Evolutionary conservation across 2,888 invertebrate species (phyloP).

Genomic region (Kuschelorhynchus macadamiae): DNA sequence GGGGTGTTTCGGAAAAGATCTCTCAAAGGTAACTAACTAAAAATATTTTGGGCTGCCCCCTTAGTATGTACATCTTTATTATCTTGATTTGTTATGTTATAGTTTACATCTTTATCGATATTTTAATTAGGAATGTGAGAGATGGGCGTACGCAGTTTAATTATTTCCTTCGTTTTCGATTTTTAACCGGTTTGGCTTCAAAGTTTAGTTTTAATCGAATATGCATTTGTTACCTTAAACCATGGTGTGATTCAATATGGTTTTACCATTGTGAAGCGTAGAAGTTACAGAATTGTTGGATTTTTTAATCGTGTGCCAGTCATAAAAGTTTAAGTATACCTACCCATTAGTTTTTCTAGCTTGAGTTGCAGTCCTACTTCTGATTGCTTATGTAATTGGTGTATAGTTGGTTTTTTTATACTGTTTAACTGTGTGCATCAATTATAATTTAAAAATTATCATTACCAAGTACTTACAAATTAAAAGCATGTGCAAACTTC

Average conservation of each 20-base stretch:
- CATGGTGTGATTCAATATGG: slow-evolving; percentile 24
- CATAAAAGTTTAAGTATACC: background rate
- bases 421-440: too few relatives aligned
- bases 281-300: background rate
- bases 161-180: slow-evolving; percentile 26
- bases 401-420: too few relatives aligned
- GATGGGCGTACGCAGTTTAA: slow-evolving; percentile 64
- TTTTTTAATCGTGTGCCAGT: background rate
- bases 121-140: slow-evolving; percentile 60
- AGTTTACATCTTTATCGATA: slow-evolving; percentile 54
- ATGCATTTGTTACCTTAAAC: slow-evolving; percentile 18
- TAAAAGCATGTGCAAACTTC: too few relatives aligned
- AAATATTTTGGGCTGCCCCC: slow-evolving; percentile 69
- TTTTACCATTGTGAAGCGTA: background rate
- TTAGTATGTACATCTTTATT: slow-evolving; percentile 68
- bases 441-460: too few relatives aligned
- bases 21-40: slow-evolving; percentile 90
- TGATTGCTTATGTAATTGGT: too few relatives aligned
- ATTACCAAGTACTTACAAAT: too few relatives aligned
- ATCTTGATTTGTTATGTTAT: slow-evolving; percentile 58
- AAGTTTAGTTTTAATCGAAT: slow-evolving; percentile 27
- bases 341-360: too few relatives aligned
- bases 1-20: slow-evolving; percentile 97
- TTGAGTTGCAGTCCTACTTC: too few relatives aligned
- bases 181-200: slow-evolving; percentile 34